Conservation (phyloP, 2,113 vertebrate species). For the Perca schrenkii region DNA sequence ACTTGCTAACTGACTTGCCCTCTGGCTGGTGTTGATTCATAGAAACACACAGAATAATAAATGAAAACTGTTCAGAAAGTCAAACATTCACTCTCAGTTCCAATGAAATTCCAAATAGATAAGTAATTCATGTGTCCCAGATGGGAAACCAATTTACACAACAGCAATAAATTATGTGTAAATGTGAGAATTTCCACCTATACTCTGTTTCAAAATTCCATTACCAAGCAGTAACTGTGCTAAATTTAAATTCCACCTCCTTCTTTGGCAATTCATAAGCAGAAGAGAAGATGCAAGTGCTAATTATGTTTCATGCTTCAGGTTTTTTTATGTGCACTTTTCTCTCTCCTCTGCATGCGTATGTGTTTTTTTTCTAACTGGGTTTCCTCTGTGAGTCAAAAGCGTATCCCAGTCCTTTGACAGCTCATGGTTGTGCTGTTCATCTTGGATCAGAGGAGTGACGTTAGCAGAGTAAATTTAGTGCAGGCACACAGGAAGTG, state of each 20-base stretch:
- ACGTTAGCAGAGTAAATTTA: slow-evolving; percentile 25
- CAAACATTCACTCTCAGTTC: background rate
- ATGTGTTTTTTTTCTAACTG: slow-evolving; percentile 1
- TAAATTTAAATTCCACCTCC: slow-evolving; percentile 43
- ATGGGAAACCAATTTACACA: background rate
- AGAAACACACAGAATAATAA: slow-evolving; percentile 2
- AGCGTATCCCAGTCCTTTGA: slow-evolving; percentile 33
- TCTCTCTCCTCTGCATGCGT: slow-evolving; percentile 6
- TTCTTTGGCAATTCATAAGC: slow-evolving; percentile 40
- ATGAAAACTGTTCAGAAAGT: background rate
- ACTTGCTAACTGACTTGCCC: background rate
- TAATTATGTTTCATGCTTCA: slow-evolving; percentile 50
- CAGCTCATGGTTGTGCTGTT: slow-evolving; percentile 12
- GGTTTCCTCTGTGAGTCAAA: slow-evolving; percentile 23
- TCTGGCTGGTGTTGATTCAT: slow-evolving; percentile 33
- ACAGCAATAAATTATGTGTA: background rate
- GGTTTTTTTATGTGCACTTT: background rate
- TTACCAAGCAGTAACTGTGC: slow-evolving; percentile 47
- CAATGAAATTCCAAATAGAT: slow-evolving; percentile 3
- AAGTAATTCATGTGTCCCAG: background rate
- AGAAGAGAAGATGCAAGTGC: slow-evolving; percentile 53
- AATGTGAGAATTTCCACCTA: slow-evolving; percentile 11
- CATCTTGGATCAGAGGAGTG: slow-evolving; percentile 31
- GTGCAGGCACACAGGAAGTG: slow-evolving; percentile 23
- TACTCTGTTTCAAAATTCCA: background rate